Conservation (phyloP, 2,113 vertebrate species). For the Oophaga pumilio region DNA sequence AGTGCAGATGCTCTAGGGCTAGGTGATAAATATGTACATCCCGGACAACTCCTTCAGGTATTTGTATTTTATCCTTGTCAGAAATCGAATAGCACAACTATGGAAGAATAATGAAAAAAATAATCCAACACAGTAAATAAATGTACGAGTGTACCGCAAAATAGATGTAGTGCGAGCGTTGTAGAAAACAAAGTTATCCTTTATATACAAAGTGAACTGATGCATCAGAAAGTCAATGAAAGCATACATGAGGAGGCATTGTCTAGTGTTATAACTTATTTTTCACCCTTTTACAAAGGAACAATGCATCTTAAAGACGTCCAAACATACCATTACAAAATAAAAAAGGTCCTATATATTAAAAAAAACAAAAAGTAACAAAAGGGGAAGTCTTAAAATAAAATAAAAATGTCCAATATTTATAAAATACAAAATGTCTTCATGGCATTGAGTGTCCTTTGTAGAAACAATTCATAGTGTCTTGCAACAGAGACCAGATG, state of each 20-base stretch:
- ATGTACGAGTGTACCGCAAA: constrained; percentile 2
- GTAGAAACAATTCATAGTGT: constrained; percentile 20
- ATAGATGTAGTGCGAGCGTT: background rate
- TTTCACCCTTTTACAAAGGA: constrained; percentile 56
- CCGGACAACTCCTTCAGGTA: no score
- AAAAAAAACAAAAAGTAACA: constrained; percentile 36
- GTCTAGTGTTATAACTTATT: constrained; percentile 52
- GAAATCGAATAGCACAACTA: background rate
- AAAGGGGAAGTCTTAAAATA: constrained; percentile 33
- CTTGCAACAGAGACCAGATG: background rate
- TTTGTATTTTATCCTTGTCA: background rate
- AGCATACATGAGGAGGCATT: constrained; percentile 7
- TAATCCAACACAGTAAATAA: background rate
- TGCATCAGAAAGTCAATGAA: constrained; percentile 4
- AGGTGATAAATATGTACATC: no score
- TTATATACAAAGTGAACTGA: constrained; percentile 35
- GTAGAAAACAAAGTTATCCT: constrained; percentile 1
- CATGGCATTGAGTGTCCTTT: constrained; percentile 5
- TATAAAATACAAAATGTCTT: constrained; percentile 49
- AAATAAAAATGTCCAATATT: constrained; percentile 40
- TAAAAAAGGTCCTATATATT: constrained; percentile 41
- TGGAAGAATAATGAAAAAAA: background rate
- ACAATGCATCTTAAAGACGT: constrained; percentile 53
- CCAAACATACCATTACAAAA: constrained; percentile 29
- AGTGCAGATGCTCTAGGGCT: no score